Evolutionary conservation across 2,797 vertebrate genomes (phyloP).

Genomic region (Eidolon dupreanum): DNA sequence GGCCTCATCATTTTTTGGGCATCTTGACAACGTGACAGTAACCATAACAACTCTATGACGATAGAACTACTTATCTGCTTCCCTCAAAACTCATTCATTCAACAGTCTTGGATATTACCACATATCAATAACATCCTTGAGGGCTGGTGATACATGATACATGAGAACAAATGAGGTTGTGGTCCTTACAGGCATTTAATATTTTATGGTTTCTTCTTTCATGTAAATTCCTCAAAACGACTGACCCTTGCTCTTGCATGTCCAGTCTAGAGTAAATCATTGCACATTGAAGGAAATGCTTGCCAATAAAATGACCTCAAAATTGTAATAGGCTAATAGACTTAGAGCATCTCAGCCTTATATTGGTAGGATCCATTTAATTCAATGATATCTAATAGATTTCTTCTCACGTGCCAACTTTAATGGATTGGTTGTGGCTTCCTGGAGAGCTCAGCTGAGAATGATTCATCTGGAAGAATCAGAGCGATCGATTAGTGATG

Average conservation of each 20-base stretch:
- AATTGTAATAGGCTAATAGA: constrained; percentile 18
- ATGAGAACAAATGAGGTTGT: background rate
- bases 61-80: constrained; percentile 7
- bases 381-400: constrained; percentile 42
- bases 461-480: background rate
- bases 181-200: background rate
- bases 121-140: background rate
- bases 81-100: background rate
- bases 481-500: constrained; percentile 34
- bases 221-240: background rate
- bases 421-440: background rate
- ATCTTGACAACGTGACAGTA: background rate
- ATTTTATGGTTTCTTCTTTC: constrained; percentile 39
- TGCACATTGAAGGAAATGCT: background rate
- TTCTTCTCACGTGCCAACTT: constrained; percentile 20
- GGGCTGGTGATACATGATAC: background rate
- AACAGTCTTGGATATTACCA: background rate
- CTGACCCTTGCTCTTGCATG: background rate
- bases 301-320: constrained; percentile 4
- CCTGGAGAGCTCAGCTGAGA: constrained; percentile 13
- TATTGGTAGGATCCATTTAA: constrained; percentile 16
- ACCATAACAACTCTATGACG: background rate
- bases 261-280: constrained; percentile 9
- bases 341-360: background rate
- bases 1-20: background rate